phyloP scores from a whole-genome alignment of 2,113 vertebrate genomes.

The Falcunculus frontatus region DNA sequence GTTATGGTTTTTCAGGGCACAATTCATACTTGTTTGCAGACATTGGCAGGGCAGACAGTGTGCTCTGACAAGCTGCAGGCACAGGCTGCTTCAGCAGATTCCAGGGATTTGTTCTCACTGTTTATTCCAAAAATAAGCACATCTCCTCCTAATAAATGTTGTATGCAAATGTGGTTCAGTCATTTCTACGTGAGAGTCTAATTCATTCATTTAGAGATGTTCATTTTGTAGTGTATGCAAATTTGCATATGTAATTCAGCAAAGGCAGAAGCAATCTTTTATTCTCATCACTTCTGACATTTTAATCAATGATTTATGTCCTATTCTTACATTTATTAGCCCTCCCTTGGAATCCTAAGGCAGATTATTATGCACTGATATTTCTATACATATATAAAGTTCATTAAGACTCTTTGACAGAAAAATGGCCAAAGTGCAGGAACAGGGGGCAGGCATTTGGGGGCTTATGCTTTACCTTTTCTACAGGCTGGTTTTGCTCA shows the following conservation, averaged over 20 bases:
- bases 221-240: slow-evolving; percentile 36
- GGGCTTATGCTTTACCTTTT: neutral
- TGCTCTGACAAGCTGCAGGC: neutral
- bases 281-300: slow-evolving; percentile 62
- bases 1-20: neutral
- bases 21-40: neutral
- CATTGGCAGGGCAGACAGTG: neutral
- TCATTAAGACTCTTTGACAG: slow-evolving; percentile 36
- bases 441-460: neutral
- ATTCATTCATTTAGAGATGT: slow-evolving; percentile 53
- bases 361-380: slow-evolving; percentile 49
- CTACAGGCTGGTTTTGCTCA: neutral
- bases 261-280: slow-evolving; percentile 59
- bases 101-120: slow-evolving; percentile 6
- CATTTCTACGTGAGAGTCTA: slow-evolving; percentile 36
- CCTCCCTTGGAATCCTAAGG: slow-evolving; percentile 2
- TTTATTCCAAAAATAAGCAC: slow-evolving; percentile 49
- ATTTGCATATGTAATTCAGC: slow-evolving; percentile 60
- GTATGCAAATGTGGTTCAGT: slow-evolving; percentile 55
- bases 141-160: slow-evolving; percentile 38
- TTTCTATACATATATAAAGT: slow-evolving; percentile 43
- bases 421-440: neutral
- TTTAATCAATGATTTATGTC: slow-evolving; percentile 64
- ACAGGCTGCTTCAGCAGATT: slow-evolving; percentile 30
- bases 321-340: slow-evolving; percentile 52